phyloP scores from a whole-genome alignment of 2,797 vertebrate genomes.

The Artibeus lituratus region DNA sequence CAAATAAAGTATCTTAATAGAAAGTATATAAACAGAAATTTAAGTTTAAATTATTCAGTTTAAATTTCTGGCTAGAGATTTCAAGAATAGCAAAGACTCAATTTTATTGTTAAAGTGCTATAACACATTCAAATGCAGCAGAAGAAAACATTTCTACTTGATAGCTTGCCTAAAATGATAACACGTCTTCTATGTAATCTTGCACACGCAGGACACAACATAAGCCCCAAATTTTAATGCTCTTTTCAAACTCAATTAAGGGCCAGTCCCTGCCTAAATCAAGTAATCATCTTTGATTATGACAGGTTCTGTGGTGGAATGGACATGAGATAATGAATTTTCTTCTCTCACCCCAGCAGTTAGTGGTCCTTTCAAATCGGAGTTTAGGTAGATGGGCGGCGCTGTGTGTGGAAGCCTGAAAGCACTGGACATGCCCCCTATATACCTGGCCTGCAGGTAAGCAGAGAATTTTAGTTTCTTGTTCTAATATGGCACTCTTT shows the following conservation, averaged over 20 bases:
- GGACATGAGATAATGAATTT: conserved; percentile 76
- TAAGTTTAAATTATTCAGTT: not conserved
- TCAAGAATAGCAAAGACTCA: not conserved
- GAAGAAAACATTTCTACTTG: conserved; percentile 13
- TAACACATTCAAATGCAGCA: not conserved
- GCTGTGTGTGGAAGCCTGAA: conserved; percentile 87
- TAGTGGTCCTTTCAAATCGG: conserved; percentile 89
- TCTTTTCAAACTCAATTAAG: not conserved
- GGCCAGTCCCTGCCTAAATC: not conserved
- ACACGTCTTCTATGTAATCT: not conserved
- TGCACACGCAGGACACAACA: not conserved
- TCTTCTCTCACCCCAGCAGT: conserved; percentile 86
- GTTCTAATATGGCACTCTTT: conserved; percentile 53
- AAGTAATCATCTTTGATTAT: not conserved
- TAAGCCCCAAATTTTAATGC: not conserved
- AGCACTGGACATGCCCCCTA: conserved; percentile 85
- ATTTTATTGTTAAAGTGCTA: not conserved
- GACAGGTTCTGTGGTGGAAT: conserved; percentile 68
- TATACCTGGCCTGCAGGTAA: conserved; percentile 85
- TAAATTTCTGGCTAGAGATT: not conserved
- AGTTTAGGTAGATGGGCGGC: conserved; percentile 87
- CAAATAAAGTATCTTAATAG: not conserved
- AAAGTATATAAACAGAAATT: not conserved
- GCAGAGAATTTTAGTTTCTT: conserved; percentile 81
- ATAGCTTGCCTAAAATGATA: not conserved